phyloP scores from a whole-genome alignment of 2,113 vertebrate genomes.

The Vulpes ferrilata region DNA sequence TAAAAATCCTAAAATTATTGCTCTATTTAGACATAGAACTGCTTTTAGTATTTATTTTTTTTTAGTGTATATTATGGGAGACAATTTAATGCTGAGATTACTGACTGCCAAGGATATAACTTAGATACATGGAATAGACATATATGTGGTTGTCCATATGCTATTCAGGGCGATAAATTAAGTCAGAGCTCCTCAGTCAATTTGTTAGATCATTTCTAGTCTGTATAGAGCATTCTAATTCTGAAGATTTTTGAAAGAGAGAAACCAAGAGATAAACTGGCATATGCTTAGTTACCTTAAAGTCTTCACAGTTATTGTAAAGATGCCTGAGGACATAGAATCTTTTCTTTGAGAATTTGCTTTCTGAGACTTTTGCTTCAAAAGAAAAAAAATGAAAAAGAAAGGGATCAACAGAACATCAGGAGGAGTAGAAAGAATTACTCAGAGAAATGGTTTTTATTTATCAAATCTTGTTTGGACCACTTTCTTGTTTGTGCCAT shows the following conservation, averaged over 20 bases:
- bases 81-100: conserved; percentile 62
- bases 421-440: not conserved
- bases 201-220: conserved; percentile 19
- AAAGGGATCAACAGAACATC: not conserved
- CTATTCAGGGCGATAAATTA: conserved; percentile 3
- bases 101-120: conserved; percentile 14
- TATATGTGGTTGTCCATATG: not conserved
- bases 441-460: not conserved
- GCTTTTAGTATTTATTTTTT: conserved; percentile 17
- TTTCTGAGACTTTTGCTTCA: not conserved
- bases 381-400: conserved; percentile 1
- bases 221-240: not conserved
- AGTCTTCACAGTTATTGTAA: not conserved
- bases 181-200: not conserved
- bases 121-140: not conserved
- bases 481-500: not conserved
- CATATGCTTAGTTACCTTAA: not conserved
- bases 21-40: not conserved
- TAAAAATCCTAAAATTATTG: conserved; percentile 66
- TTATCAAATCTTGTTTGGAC: conserved; percentile 1
- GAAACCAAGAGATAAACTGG: not conserved
- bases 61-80: conserved; percentile 61
- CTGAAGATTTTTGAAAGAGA: conserved; percentile 1
- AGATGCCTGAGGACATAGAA: not conserved
- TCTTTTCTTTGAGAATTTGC: not conserved